Conservation (phyloP, 2,113 vertebrate genomes). For the Carlito syrichta region DNA sequence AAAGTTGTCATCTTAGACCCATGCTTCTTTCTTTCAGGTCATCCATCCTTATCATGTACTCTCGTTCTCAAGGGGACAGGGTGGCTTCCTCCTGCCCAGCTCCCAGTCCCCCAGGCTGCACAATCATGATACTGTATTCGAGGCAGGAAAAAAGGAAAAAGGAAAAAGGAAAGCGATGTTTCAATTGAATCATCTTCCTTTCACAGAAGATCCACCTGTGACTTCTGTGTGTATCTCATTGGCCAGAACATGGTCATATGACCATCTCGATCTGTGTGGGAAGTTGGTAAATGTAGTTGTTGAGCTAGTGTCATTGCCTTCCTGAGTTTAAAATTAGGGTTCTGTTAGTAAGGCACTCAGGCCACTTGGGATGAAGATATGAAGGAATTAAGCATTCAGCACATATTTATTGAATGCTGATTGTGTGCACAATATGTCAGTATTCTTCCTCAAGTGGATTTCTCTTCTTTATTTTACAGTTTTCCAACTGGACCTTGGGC, state of each 20-base stretch:
- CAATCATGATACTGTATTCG: not conserved
- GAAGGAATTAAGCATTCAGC: not conserved
- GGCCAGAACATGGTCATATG: not conserved
- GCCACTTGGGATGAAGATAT: not conserved
- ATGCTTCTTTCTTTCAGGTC: not conserved
- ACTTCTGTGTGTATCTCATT: not conserved
- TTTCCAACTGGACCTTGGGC: not conserved
- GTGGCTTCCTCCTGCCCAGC: not conserved
- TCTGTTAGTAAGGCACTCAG: not conserved
- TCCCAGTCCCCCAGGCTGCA: accelerated
- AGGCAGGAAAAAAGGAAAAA: not conserved
- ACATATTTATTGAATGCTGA: not conserved
- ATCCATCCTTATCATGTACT: not conserved
- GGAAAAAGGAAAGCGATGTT: not conserved
- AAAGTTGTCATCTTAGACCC: not conserved
- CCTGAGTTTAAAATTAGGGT: not conserved
- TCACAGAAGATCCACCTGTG: not conserved
- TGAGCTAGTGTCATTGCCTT: not conserved
- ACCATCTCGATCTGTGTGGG: not conserved
- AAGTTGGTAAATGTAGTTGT: not conserved
- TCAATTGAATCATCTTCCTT: not conserved
- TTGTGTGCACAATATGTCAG: not conserved
- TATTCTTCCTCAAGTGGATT: not conserved
- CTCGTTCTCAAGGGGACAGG: not conserved
- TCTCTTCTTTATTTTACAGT: not conserved